These are phyloP conservation scores for Temnothorax nylanderi DNA, from an alignment of 1,140 invertebrate genomes.

Conservation along the genomic window DNA sequence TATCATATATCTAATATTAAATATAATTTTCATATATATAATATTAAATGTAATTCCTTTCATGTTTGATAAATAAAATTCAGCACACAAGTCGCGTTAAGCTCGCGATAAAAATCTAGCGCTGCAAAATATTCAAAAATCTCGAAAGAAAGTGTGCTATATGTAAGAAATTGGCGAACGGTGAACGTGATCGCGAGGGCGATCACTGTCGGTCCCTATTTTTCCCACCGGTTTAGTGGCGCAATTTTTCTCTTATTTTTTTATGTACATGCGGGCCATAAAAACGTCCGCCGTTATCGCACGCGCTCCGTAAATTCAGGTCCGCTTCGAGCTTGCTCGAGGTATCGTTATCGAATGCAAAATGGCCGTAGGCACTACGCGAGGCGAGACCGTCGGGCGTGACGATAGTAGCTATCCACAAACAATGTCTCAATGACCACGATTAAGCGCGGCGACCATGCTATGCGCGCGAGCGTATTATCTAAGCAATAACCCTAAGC, in stretches of 20 bases:
- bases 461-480: slow-evolving; percentile 32
- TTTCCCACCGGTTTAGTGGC: background rate
- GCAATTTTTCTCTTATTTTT: slow-evolving; percentile 6
- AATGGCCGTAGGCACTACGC: slow-evolving; percentile 43
- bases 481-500: slow-evolving; percentile 52
- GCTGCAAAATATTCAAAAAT: background rate
- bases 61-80: background rate
- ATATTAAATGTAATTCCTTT: background rate
- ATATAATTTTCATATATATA: background rate
- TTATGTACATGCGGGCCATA: slow-evolving; percentile 51
- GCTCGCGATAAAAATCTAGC: background rate
- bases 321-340: background rate
- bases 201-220: background rate
- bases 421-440: slow-evolving; percentile 52
- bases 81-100: background rate
- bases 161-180: background rate
- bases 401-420: slow-evolving; percentile 55
- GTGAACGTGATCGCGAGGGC: background rate
- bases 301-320: slow-evolving; percentile 42
- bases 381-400: slow-evolving; percentile 25
- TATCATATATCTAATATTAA: background rate
- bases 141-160: background rate
- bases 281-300: slow-evolving; percentile 48
- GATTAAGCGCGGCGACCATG: slow-evolving; percentile 38
- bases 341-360: slow-evolving; percentile 57